Evolutionary conservation across 2,888 invertebrate species (phyloP).

Genomic region (Ephialtes manifestator): DNA sequence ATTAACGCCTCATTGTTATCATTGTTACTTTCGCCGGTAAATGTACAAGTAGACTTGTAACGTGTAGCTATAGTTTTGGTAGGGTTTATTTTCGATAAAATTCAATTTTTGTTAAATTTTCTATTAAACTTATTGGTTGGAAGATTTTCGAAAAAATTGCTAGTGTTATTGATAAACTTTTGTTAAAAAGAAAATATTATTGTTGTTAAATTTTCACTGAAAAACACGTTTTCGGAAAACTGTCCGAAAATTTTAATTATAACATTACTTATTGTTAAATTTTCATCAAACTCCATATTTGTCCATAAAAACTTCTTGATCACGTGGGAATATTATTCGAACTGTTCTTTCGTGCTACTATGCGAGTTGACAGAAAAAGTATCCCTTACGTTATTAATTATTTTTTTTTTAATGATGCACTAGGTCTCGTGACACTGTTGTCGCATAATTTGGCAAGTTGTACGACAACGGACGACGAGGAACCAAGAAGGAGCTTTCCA

Average conservation of each 20-base stretch:
- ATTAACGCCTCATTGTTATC: slow-evolving; percentile 30
- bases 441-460: slow-evolving; percentile 76
- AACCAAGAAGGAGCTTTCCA: slow-evolving; percentile 78
- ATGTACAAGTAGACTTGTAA: not conserved
- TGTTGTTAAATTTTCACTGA: too few species aligned
- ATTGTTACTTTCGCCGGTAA: slow-evolving; percentile 25
- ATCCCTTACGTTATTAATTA: not conserved
- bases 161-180: too few species aligned
- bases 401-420: not conserved
- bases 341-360: not conserved
- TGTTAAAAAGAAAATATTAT: too few species aligned
- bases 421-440: slow-evolving; percentile 80
- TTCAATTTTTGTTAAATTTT: not conserved
- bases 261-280: too few species aligned
- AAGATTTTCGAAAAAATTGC: too few species aligned
- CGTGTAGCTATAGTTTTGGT: not conserved
- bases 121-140: not conserved
- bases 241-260: too few species aligned
- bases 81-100: not conserved
- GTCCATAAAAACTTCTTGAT: not conserved
- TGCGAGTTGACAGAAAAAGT: not conserved
- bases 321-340: not conserved
- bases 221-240: too few species aligned
- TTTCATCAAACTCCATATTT: not conserved
- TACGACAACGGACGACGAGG: slow-evolving; percentile 74